phyloP scores from a whole-genome alignment of 2,113 vertebrate genomes.

The Apeltes quadracus region DNA sequence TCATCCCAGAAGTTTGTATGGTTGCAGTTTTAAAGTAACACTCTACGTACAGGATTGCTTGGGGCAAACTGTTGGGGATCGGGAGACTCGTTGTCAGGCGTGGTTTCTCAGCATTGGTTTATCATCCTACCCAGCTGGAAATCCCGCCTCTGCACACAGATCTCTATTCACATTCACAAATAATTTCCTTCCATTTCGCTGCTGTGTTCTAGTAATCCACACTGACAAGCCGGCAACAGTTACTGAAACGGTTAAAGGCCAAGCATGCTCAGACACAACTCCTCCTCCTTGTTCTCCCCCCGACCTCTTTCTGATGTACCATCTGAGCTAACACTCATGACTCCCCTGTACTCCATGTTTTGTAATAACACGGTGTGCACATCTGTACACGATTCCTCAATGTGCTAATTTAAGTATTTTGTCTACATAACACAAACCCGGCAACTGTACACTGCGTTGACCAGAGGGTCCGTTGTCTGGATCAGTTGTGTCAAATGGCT shows the following conservation, averaged over 20 bases:
- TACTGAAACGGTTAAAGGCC: conserved; percentile 26
- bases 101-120: conserved; percentile 36
- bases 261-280: conserved; percentile 19
- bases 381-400: neutral
- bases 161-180: conserved; percentile 51
- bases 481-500: neutral
- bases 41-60: conserved; percentile 16
- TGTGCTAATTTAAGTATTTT: neutral
- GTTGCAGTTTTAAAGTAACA: conserved; percentile 10
- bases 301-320: neutral
- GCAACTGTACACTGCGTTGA: neutral
- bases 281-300: neutral
- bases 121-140: conserved; percentile 22
- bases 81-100: conserved; percentile 18
- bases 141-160: conserved; percentile 13
- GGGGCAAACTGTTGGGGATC: neutral
- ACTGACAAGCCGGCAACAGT: conserved; percentile 42
- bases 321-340: conserved; percentile 8
- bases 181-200: conserved; percentile 35
- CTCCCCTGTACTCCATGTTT: neutral
- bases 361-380: neutral
- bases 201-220: conserved; percentile 33
- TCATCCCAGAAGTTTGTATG: neutral
- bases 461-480: neutral
- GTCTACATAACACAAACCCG: neutral